A percentile compares a stretch with the other conserved stretches of the same genome.
Conservation (phyloP, 2,797 vertebrate genomes). For the Huso huso region DNA sequence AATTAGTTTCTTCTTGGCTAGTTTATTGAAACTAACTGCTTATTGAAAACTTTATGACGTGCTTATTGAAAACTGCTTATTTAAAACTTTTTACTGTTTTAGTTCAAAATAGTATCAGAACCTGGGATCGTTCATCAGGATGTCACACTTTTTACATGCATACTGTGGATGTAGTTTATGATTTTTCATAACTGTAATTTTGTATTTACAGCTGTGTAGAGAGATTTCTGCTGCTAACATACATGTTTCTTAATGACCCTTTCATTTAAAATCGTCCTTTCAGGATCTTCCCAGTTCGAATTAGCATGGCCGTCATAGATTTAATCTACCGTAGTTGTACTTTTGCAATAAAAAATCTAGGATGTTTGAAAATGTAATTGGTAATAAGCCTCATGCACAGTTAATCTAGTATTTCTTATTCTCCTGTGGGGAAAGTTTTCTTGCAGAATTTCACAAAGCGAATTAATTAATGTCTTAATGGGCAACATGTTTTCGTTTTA, state of each 20-base stretch:
- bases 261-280: neutral
- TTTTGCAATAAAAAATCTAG: neutral
- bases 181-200: constrained; percentile 13
- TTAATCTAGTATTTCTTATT: constrained; percentile 3
- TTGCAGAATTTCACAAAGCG: neutral
- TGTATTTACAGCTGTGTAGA: constrained; percentile 14
- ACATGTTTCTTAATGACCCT: constrained; percentile 15
- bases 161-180: neutral
- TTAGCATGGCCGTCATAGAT: too few relatives aligned
- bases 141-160: too few relatives aligned
- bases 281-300: neutral
- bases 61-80: neutral
- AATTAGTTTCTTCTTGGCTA: constrained; percentile 54
- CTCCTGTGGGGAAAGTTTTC: neutral
- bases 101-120: neutral
- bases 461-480: constrained; percentile 9
- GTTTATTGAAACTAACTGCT: constrained; percentile 1
- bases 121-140: constrained; percentile 17
- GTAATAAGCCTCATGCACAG: constrained; percentile 1
- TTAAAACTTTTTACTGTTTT: neutral
- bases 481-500: neutral
- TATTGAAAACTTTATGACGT: neutral
- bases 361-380: constrained; percentile 7
- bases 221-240: constrained; percentile 4
- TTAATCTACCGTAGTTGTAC: too few relatives aligned